Percentiles rank a stretch among this genome's conserved stretches.
Conservation (phyloP, 2,888 invertebrate species). For the Hypsopygia costalis region DNA sequence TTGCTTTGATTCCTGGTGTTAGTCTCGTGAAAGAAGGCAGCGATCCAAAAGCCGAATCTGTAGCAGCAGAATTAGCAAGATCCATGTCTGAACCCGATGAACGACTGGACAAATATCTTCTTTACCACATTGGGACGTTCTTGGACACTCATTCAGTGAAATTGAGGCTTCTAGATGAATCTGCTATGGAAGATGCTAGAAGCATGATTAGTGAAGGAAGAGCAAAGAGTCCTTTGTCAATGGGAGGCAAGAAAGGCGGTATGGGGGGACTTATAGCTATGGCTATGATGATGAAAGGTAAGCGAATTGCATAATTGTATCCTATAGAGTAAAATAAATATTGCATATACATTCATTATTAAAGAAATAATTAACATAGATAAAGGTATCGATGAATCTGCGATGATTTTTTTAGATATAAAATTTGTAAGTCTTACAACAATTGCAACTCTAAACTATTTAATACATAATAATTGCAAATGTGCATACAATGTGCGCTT, state of each 20-base stretch:
- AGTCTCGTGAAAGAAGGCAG: slow-evolving; percentile 84
- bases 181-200: slow-evolving; percentile 76
- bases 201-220: slow-evolving; percentile 65
- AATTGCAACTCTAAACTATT: too few relatives aligned
- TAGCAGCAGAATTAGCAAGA: slow-evolving; percentile 82
- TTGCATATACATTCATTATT: too few relatives aligned
- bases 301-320: too few relatives aligned
- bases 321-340: too few relatives aligned
- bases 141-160: slow-evolving; percentile 85
- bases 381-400: too few relatives aligned
- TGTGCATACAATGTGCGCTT: too few relatives aligned
- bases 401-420: too few relatives aligned
- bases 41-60: slow-evolving; percentile 76
- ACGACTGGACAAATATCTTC: slow-evolving; percentile 84
- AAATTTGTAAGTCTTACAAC: too few relatives aligned
- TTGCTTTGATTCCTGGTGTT: slow-evolving; percentile 56
- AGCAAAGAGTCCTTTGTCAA: slow-evolving; percentile 46
- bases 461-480: too few relatives aligned
- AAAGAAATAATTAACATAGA: too few relatives aligned
- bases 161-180: slow-evolving; percentile 83
- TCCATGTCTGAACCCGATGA: slow-evolving; percentile 86
- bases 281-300: slow-evolving; percentile 83
- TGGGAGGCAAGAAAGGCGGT: slow-evolving; percentile 56
- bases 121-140: slow-evolving; percentile 84
- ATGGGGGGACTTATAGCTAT: slow-evolving; percentile 77